phyloP scores from a whole-genome alignment of 2,797 vertebrate genomes.

The Lagodon rhomboides region DNA sequence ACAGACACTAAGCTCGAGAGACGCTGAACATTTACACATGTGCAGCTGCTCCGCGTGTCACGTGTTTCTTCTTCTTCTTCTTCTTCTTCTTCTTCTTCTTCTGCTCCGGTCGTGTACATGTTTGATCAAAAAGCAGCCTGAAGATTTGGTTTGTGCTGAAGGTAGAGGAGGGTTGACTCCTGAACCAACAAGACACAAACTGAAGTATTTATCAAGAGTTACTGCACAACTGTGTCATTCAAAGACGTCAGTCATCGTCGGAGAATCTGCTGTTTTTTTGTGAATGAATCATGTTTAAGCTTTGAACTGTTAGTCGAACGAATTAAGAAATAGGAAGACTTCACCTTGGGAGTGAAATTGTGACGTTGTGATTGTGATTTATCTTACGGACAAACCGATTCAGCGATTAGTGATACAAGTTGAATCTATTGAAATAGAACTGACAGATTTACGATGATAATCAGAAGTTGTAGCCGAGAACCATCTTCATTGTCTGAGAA shows the following conservation, averaged over 20 bases:
- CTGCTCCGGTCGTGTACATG: background rate
- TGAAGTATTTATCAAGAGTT: no score
- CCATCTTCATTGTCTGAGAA: no score
- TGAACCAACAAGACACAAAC: background rate
- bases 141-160: slow-evolving; percentile 17
- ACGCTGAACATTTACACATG: slow-evolving; percentile 28
- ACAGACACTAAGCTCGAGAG: slow-evolving; percentile 52
- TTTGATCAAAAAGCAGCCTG: slow-evolving; percentile 4
- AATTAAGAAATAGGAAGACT: background rate
- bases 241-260: no score
- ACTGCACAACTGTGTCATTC: no score
- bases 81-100: no score
- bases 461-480: no score
- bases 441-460: no score
- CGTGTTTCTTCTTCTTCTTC: background rate
- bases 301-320: background rate
- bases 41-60: slow-evolving; percentile 49
- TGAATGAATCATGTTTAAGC: background rate
- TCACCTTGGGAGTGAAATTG: background rate
- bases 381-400: background rate
- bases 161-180: background rate
- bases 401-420: background rate
- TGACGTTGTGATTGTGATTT: background rate
- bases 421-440: background rate
- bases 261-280: background rate